Evolutionary conservation across 2,888 invertebrate species (phyloP).

Genomic region (Syritta pipiens): DNA sequence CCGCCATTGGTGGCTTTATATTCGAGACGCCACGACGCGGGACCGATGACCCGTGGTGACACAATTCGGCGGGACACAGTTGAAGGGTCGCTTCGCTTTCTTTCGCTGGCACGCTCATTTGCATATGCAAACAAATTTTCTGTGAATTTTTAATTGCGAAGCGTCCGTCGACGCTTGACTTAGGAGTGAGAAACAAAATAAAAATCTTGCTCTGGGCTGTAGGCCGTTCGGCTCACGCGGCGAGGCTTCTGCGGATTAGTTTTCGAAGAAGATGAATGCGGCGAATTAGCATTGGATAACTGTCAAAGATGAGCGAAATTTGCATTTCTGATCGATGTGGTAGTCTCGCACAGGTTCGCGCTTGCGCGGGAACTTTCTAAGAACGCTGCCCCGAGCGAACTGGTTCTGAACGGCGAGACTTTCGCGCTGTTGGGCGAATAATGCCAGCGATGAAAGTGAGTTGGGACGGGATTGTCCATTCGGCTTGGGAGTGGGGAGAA

Average conservation of each 20-base stretch:
- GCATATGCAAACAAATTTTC: not conserved
- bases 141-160: not conserved
- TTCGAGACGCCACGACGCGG: not conserved
- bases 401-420: no score
- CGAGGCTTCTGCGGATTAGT: not conserved
- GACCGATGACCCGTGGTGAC: constrained; percentile 12
- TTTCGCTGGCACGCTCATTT: not conserved
- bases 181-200: not conserved
- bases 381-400: no score
- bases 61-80: not conserved
- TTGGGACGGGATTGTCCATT: no score
- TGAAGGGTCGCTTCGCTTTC: constrained; percentile 17
- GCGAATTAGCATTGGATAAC: not conserved
- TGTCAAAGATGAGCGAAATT: not conserved
- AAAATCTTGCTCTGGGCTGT: not conserved
- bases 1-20: constrained; percentile 1
- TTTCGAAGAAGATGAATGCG: not conserved
- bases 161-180: not conserved
- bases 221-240: not conserved
- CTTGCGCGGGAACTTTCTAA: no score
- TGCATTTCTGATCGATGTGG: not conserved
- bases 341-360: no score
- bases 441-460: no score
- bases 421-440: no score
- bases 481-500: no score